Conservation (phyloP, 2,113 vertebrate genomes). For the Actenoides lindsayi region DNA sequence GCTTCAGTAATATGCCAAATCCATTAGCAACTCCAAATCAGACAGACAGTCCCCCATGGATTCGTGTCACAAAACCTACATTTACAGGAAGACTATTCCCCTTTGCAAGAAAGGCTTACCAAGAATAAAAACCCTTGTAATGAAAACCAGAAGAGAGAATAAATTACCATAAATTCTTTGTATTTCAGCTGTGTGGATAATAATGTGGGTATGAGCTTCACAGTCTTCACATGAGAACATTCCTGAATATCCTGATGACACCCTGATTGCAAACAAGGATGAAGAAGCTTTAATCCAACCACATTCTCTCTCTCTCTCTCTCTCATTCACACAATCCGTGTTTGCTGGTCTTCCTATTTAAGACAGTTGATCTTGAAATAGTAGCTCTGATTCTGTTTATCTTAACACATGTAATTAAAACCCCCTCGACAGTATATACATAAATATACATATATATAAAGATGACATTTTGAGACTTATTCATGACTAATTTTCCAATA, state of each 20-base stretch:
- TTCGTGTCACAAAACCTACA: conserved; percentile 44
- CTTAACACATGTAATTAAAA: neutral
- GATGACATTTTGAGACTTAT: neutral
- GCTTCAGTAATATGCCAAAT: neutral
- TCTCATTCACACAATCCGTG: neutral
- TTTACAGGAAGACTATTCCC: conserved; percentile 38
- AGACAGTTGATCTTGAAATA: neutral
- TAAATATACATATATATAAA: no score
- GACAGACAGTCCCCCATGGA: conserved; percentile 7
- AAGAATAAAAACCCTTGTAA: conserved; percentile 47
- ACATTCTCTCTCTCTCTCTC: neutral
- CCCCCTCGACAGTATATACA: neutral
- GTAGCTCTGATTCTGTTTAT: neutral
- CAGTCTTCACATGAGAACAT: neutral
- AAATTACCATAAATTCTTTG: conserved; percentile 61
- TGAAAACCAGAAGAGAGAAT: conserved; percentile 43
- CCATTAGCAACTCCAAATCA: conserved; percentile 31
- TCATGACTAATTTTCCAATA: neutral
- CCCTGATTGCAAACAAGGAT: neutral
- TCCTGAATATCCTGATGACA: neutral
- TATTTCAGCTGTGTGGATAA: neutral
- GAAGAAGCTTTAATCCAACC: neutral
- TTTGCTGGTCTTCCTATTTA: neutral
- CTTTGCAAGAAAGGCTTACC: conserved; percentile 21
- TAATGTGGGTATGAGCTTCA: neutral